phyloP scores from a whole-genome alignment of 1,140 invertebrate species.

The Eulimnadia texana region DNA sequence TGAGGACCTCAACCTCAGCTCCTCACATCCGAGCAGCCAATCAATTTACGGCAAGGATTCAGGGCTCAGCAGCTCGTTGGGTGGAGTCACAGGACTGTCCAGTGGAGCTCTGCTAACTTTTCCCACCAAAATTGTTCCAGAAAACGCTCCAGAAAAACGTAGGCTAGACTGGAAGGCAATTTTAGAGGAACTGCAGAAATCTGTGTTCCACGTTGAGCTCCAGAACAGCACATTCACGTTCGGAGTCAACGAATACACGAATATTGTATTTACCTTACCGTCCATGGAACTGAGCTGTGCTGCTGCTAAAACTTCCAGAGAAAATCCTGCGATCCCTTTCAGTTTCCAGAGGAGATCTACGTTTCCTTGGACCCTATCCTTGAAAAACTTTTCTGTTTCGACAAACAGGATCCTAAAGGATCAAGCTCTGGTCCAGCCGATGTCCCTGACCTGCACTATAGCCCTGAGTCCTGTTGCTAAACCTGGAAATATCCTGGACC shows the following conservation, averaged over 20 bases:
- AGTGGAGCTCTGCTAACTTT: background rate
- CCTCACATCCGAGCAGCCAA: background rate
- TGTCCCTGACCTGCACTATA: constrained; percentile 2
- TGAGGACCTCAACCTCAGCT: background rate
- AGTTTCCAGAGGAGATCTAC: background rate
- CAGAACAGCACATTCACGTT: background rate
- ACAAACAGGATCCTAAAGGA: background rate
- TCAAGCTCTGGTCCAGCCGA: background rate
- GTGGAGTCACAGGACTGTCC: background rate
- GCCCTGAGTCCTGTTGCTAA: constrained; percentile 6
- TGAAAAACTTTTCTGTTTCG: background rate
- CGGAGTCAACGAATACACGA: background rate
- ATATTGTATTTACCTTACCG: background rate
- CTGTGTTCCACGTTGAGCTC: constrained; percentile 1
- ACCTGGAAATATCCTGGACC: constrained; percentile 3
- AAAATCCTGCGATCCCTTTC: background rate
- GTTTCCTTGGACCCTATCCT: background rate
- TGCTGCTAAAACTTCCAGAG: background rate
- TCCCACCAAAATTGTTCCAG: background rate
- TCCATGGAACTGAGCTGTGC: background rate
- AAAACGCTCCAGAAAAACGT: background rate
- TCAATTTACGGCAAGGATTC: constrained; percentile 2
- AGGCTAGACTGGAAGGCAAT: background rate
- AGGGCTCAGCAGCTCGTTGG: constrained; percentile 2
- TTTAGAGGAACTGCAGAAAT: background rate